A percentile compares a stretch with the other conserved stretches of the same genome.
Evolutionary conservation across 2,888 invertebrate genomes (phyloP).

Genomic region (Nemurella pictetii): DNA sequence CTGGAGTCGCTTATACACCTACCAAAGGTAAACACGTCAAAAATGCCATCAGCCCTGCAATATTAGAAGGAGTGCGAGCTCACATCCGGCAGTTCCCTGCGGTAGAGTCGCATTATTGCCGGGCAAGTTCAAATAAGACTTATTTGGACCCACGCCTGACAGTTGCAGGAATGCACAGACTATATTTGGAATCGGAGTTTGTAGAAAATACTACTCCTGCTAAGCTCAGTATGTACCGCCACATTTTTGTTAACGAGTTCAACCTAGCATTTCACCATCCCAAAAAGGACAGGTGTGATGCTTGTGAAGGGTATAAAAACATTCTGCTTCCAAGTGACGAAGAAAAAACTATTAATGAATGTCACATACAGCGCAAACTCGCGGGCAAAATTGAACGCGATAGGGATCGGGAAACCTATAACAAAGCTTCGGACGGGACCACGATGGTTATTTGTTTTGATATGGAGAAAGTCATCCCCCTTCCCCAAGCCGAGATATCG

Average conservation of each 20-base stretch:
- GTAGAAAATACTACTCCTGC: too few relatives aligned
- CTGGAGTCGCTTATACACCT: not conserved
- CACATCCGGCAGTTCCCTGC: not conserved
- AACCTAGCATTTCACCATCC: not conserved
- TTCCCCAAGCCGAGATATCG: not conserved
- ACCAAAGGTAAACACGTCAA: not conserved
- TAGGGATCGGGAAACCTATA: not conserved
- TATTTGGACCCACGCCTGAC: not conserved
- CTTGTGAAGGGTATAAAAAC: not conserved
- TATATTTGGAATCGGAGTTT: not conserved
- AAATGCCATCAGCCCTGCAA: not conserved
- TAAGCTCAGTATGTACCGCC: not conserved
- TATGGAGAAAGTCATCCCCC: not conserved
- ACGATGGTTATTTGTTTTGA: conserved; percentile 7
- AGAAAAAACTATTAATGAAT: not conserved
- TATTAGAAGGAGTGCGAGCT: not conserved
- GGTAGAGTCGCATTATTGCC: conserved; percentile 4
- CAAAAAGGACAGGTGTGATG: conserved; percentile 14
- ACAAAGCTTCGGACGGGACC: not conserved
- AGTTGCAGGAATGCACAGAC: not conserved
- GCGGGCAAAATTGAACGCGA: not conserved
- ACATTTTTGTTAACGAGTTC: not conserved
- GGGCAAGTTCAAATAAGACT: not conserved
- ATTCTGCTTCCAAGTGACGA: not conserved
- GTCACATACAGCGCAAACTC: not conserved